These are phyloP conservation scores for Drosophila nikananu DNA, from an alignment of 1,140 invertebrate genomes.

Conservation along the genomic window DNA sequence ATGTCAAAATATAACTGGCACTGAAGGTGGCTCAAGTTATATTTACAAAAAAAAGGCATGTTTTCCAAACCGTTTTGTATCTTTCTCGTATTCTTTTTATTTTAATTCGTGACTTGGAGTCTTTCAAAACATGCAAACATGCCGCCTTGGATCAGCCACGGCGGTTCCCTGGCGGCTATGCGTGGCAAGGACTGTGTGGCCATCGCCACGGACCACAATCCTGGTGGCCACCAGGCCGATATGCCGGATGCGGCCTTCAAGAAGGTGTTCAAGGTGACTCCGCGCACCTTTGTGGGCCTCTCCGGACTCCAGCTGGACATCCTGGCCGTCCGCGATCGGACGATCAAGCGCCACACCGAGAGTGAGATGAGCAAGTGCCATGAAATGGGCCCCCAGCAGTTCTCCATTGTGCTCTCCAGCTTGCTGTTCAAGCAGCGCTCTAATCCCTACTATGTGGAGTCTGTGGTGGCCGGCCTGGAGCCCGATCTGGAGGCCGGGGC, in stretches of 20 bases:
- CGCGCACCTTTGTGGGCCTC: background rate
- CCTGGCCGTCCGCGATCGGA: background rate
- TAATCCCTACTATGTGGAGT: background rate
- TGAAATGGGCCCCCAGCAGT: background rate
- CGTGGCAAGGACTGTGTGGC: conserved; percentile 1
- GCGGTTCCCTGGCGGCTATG: background rate
- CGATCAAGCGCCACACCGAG: background rate
- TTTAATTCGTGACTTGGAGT: background rate
- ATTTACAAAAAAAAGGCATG: fast-evolving
- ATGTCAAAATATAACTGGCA: background rate
- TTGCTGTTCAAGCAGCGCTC: background rate
- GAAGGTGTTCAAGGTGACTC: background rate
- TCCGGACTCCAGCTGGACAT: background rate
- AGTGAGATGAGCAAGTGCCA: too few species aligned
- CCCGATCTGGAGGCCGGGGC: background rate
- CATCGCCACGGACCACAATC: background rate
- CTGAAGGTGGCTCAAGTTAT: background rate
- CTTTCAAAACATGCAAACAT: background rate
- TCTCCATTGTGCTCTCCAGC: background rate
- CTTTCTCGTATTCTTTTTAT: background rate
- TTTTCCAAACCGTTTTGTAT: background rate
- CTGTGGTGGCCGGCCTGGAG: background rate
- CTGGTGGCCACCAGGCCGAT: background rate
- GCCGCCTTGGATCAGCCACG: background rate
- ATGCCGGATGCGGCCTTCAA: background rate